Base-by-base conservation (phyloP, 1,140 invertebrate genomes). In the Macrostomum lignano region DNA sequence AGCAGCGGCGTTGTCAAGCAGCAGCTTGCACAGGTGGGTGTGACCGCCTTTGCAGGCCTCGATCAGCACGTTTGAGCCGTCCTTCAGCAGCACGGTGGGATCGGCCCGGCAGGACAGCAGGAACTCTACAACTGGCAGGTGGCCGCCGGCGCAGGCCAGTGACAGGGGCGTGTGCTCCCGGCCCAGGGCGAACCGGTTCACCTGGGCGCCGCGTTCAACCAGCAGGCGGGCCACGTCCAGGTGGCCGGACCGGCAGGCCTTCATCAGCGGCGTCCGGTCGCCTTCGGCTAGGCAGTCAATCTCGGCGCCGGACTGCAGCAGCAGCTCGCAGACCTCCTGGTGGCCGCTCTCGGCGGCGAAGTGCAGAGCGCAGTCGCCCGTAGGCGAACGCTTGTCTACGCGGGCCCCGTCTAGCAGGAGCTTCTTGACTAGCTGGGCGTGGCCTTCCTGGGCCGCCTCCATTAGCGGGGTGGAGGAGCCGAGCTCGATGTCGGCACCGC, bases 371-470 rank as follows among this genome's bases (percentile, higher is more conserved):
- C 51, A 55, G 36, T 60, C 51, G 24, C 46, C 45, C 6, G 79
- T 86, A 58, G 77, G 76, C 17, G 81, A 91, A 53, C 75, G 71
- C 13, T 79, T 76, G 57, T 79, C 72, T 22, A 86, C 75, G 61
- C 81, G 73, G n/a, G 81, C 76, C 40, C 48, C 54, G 52, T 37
- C 6, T 44, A 40, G 20, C 3, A 29, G 40, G n/a, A 60, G 42
- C 36, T 50, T 59, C 43, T 52, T 61, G 15, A 93, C 84, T 29
- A 93, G 65, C 45, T 91, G 79, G 10, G 86, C 58, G 52, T 93
- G 84, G 7, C 84, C 84, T 58, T 93, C 84, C 58, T 94, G 86
- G 1, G 81, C 72, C 14, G 86, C 82, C 59, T 96, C 86, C 81
- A 94, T 93, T 0, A 98, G 61, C 0, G 88, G 86, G 9, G 86